These are phyloP conservation scores for Trachelus tabidus DNA, from an alignment of 2,888 invertebrate species.

Conservation along the genomic window DNA sequence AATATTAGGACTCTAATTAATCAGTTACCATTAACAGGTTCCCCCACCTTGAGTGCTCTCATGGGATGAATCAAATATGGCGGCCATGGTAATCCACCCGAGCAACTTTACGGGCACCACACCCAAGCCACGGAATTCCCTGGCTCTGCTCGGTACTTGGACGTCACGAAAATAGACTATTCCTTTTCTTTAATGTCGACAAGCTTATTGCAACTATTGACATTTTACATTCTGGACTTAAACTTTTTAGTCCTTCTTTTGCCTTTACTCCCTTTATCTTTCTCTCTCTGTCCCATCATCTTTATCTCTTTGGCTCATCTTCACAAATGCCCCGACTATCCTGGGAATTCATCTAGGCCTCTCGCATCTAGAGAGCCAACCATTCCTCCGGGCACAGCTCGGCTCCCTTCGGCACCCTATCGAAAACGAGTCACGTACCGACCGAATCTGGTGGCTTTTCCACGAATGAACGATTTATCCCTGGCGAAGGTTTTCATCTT, in stretches of 20 bases:
- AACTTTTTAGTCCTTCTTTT: no score
- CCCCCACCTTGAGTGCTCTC: constrained; percentile 12
- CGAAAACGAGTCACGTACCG: no score
- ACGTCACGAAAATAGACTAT: constrained; percentile 6
- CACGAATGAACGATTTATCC: no score
- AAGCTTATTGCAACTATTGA: not conserved
- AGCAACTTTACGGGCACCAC: not conserved
- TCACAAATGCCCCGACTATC: not conserved
- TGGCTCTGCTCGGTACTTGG: not conserved
- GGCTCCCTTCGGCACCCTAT: no score
- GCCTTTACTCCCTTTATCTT: no score
- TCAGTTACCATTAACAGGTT: constrained; percentile 19
- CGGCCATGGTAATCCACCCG: not conserved
- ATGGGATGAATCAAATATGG: constrained; percentile 7
- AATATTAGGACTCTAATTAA: constrained; percentile 24
- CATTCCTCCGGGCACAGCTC: no score
- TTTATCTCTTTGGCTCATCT: not conserved
- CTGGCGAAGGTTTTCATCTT: no score
- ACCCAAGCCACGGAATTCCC: not conserved
- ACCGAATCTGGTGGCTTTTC: no score
- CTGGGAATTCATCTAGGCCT: no score
- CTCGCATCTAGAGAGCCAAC: no score
- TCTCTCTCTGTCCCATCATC: no score
- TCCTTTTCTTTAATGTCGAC: not conserved
- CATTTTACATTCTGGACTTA: no score